phyloP scores from a whole-genome alignment of 2,888 invertebrate species.

The Drosophila koepferae region DNA sequence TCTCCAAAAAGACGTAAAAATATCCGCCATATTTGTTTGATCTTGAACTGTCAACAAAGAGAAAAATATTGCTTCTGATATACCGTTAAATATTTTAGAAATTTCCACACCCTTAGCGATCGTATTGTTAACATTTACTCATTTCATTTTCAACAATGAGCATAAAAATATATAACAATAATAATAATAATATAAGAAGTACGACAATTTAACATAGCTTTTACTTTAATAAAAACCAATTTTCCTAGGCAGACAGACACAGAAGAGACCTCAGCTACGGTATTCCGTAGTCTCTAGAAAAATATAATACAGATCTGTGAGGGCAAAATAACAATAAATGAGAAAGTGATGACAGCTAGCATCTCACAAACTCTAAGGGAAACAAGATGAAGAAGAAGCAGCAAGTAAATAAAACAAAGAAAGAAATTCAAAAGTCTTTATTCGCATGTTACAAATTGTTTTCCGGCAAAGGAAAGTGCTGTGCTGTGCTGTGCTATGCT shows the following conservation, averaged over 20 bases:
- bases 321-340: slow-evolving; percentile 11
- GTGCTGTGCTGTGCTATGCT: background rate
- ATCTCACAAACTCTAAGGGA: background rate
- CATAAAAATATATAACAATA: no score
- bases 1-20: no score
- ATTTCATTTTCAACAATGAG: no score
- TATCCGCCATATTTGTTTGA: no score
- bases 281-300: background rate
- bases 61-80: no score
- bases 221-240: background rate
- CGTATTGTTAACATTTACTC: no score
- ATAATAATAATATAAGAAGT: no score
- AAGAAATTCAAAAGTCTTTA: slow-evolving; percentile 43
- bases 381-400: background rate
- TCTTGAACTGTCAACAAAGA: no score
- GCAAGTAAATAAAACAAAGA: slow-evolving; percentile 27
- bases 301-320: background rate
- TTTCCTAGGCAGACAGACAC: background rate
- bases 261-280: background rate
- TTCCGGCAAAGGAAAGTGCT: slow-evolving; percentile 24
- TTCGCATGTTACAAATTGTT: slow-evolving; percentile 53
- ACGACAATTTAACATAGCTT: background rate
- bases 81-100: no score
- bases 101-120: no score
- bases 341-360: slow-evolving; percentile 5